Base-by-base conservation (phyloP, 2,888 invertebrate genomes). In the Nomada ferruginata region DNA sequence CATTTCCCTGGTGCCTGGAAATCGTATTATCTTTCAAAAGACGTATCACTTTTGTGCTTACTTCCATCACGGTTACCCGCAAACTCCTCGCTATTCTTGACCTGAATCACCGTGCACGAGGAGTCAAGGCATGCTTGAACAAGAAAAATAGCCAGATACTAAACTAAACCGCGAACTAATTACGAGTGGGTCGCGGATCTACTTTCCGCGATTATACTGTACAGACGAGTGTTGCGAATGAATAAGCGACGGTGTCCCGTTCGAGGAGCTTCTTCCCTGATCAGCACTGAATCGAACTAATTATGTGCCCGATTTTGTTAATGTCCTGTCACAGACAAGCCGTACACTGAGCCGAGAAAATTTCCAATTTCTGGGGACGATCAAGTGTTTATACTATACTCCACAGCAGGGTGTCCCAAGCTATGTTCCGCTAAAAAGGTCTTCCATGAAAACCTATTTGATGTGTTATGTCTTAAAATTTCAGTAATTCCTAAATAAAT, bases 161-260 rank as follows among this genome's bases (percentile, higher is more conserved):
- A n/a, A 44, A 53, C 26, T 70, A 57, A 69, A 79, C 69, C 69
- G 69, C 63, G 64, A 77, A 77, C 78, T 77, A 70, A 79, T 70
- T 79, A 76, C 15, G 47, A 52, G 20, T 26, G 13, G 53, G 44
- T 26, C 47, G 52, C 64, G 26, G 20, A 23, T 64, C 36, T 53
- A 55, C 44, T 53, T 36, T 52, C n/a, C 55, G 20, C 20, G 65
- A 70, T 77, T 69, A 52, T 64, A 70, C 20, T 29, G 26, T 23
- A 36, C 59, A 68, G 9, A 53, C 53, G 60, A 70, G 61, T 60
- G 26, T 26, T 23, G 2, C 9, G 59, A 50, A 55, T 7, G n/a
- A 55, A 44, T 15, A 20, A 42, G 50, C 11, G 18, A 23, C n/a
- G 55, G 26, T 18, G 44, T 65, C 23, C n/a, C n/a, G 18, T 29